Base-by-base conservation (phyloP, 2,797 vertebrate genomes). In the Monodelphis domestica region DNA sequence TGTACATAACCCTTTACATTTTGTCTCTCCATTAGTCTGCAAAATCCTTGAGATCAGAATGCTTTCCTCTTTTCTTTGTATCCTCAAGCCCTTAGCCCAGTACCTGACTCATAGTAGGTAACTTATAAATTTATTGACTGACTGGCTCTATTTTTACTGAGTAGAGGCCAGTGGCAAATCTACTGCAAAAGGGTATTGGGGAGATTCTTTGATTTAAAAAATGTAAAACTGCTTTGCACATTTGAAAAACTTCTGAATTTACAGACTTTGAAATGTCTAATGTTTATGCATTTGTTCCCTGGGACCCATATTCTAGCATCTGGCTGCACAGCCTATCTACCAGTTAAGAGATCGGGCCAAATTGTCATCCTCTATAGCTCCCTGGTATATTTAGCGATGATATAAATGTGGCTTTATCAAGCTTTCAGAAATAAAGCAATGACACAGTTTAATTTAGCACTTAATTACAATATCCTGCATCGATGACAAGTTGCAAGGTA, bases 361-460 rank as follows among this genome's bases (percentile, higher is more conserved):
- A 63, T 92, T 95, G 95, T 95, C 88, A 93, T 92, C 84, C 88
- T 94, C 88, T 90, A 21, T 88, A 96, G 92, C 94, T 96, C 88
- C 89, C 63, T 87, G 91, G 91, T 94, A 87, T 96, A 91, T 88
- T 92, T 95, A 92, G 5, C 3, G 52, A 84, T 84, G 55, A 91
- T 94, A 87, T 90, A 95, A 96, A 24, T 24, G 91, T 89, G 93
- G 1, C 12, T 94, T 91, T 96, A 53, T 53, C 53, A 90, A 87
- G 93, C 93, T 95, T 93, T 92, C 87, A 93, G 53, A 51, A 45
- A 15, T 95, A 94, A 91, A 97, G 94, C 24, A 14, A 45, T 70
- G 88, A 38, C 17, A 89, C n/a, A 87, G 0, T 95, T 94, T 97
- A 96, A 94, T 95, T 87, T 94, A 95, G 59, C 45, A 3, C 53